A percentile compares a stretch with the other conserved stretches of the same genome.
phyloP scores from a whole-genome alignment of 2,113 vertebrate genomes.

The Gnathonemus longibarbis region DNA sequence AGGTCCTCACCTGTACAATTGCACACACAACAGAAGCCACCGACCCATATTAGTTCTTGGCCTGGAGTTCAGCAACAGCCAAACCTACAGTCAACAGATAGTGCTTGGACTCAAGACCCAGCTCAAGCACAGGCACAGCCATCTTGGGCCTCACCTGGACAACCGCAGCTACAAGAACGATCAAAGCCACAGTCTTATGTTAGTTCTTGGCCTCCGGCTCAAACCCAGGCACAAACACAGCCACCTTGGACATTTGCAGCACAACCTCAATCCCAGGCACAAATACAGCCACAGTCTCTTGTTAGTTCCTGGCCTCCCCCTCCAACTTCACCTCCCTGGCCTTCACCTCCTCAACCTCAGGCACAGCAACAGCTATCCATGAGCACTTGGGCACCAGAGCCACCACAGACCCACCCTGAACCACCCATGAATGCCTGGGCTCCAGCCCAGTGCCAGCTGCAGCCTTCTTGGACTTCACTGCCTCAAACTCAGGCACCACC shows the following conservation, averaged over 20 bases:
- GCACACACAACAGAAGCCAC: conserved; percentile 24
- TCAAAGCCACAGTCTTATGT: conserved; percentile 37
- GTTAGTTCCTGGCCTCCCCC: conserved; percentile 1
- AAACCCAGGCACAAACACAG: conserved; percentile 39
- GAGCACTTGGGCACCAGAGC: conserved; percentile 11
- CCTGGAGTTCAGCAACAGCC: conserved; percentile 21
- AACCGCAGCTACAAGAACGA: conserved; percentile 28
- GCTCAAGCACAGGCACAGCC: conserved; percentile 46
- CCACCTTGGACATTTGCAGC: background rate
- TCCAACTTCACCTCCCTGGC: conserved; percentile 48
- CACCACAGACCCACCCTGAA: background rate
- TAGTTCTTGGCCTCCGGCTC: conserved; percentile 50
- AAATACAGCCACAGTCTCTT: background rate
- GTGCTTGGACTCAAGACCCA: conserved; percentile 51
- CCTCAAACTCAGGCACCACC: conserved; percentile 37
- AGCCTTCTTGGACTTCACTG: conserved; percentile 20
- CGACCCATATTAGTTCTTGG: conserved; percentile 25
- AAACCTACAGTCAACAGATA: conserved; percentile 29
- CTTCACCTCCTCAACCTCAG: conserved; percentile 29
- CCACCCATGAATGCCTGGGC: conserved; percentile 41
- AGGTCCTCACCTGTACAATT: conserved; percentile 21
- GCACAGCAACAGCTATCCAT: conserved; percentile 3
- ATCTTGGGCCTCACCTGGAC: conserved; percentile 39
- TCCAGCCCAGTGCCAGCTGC: conserved; percentile 25
- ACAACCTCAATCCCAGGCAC: conserved; percentile 42